A percentile compares a stretch with the other conserved stretches of the same genome.
Evolutionary conservation across 2,797 vertebrate species (phyloP).

Genomic region (Aulostomus chinensis): DNA sequence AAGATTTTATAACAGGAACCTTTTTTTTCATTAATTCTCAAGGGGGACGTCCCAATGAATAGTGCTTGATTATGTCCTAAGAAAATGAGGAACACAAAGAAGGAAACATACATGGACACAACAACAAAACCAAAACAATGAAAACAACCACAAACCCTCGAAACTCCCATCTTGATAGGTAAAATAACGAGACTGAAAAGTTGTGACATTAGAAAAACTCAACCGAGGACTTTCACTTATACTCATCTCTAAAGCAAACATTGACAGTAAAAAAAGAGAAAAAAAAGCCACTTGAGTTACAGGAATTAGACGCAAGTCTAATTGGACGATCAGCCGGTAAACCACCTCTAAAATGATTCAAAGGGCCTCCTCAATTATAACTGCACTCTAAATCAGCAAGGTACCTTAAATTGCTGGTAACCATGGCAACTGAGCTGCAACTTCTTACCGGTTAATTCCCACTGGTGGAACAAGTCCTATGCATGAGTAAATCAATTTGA

Average conservation of each 20-base stretch:
- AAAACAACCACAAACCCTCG: too few species aligned
- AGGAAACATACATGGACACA: too few species aligned
- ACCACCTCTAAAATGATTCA: background rate
- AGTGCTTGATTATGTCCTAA: too few species aligned
- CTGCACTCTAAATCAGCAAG: background rate
- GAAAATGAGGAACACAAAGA: too few species aligned
- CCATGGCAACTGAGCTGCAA: conserved; percentile 1
- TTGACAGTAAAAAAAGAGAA: too few species aligned
- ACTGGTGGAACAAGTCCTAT: background rate
- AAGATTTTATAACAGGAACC: too few species aligned
- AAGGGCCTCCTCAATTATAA: background rate
- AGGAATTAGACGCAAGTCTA: background rate
- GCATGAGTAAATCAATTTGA: background rate
- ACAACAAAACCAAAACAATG: too few species aligned
- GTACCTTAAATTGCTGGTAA: background rate
- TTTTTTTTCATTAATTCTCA: too few species aligned
- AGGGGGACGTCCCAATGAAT: too few species aligned
- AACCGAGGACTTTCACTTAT: background rate
- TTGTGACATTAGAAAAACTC: background rate
- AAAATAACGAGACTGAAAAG: background rate
- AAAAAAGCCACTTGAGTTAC: too few species aligned
- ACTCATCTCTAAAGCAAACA: too few species aligned
- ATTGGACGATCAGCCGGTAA: background rate
- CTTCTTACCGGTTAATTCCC: background rate
- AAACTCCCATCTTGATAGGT: background rate